Percentiles rank a stretch among this genome's conserved stretches.
phyloP scores from a whole-genome alignment of 2,797 vertebrate species.

The Mus spretus region DNA sequence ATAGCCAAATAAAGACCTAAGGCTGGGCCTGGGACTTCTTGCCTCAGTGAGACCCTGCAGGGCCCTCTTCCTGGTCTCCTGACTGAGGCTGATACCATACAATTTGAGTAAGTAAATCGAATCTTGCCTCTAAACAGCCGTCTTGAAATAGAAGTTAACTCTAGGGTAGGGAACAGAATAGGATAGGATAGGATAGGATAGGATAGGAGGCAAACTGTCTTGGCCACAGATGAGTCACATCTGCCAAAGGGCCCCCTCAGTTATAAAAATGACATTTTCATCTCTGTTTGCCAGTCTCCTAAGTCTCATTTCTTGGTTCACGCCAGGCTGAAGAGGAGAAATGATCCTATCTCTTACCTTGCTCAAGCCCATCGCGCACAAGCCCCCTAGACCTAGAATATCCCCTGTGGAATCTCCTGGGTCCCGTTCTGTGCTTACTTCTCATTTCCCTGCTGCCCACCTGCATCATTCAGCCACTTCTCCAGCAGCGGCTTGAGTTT shows the following conservation, averaged over 20 bases:
- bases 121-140: background rate
- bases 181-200: background rate
- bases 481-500: slow-evolving; percentile 98
- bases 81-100: background rate
- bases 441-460: slow-evolving; percentile 84
- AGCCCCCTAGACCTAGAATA: background rate
- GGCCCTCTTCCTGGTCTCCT: no score
- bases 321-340: background rate
- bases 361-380: background rate
- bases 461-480: slow-evolving; percentile 99
- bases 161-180: background rate
- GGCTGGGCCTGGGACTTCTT: background rate
- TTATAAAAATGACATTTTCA: background rate
- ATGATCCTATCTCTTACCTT: background rate
- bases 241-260: background rate
- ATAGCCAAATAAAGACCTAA: background rate
- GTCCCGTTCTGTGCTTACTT: accelerated
- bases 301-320: background rate
- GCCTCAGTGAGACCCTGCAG: background rate
- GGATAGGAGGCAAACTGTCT: background rate
- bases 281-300: background rate
- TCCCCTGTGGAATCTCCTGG: background rate
- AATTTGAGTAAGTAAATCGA: background rate
- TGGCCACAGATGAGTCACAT: background rate
- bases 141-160: background rate